Conservation (phyloP, 2,797 vertebrate species). For the Morelia viridis region DNA sequence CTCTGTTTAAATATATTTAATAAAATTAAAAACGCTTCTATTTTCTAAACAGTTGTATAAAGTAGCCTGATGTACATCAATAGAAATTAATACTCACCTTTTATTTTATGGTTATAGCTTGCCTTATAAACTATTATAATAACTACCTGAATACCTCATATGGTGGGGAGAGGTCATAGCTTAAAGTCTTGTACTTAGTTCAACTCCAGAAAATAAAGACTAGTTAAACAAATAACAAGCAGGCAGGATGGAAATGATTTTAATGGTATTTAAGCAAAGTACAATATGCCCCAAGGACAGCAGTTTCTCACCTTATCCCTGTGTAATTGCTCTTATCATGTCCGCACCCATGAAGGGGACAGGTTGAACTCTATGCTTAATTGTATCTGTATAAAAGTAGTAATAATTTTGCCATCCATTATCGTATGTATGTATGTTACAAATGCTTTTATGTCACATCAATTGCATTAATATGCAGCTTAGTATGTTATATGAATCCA, state of each 20-base stretch:
- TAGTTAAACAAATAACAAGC: background rate
- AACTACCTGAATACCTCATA: background rate
- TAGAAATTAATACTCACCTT: background rate
- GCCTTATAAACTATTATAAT: background rate
- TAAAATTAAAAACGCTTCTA: background rate
- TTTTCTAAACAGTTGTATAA: background rate
- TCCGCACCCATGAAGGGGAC: background rate
- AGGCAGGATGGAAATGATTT: background rate
- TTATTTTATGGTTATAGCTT: background rate
- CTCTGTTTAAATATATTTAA: background rate
- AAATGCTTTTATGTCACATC: background rate
- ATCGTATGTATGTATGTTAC: background rate
- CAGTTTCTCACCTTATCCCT: background rate
- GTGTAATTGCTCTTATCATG: background rate
- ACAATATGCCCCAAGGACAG: background rate
- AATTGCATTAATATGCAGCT: background rate
- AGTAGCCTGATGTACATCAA: background rate
- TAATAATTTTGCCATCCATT: background rate
- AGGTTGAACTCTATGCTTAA: background rate
- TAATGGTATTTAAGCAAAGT: background rate
- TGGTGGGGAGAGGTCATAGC: background rate
- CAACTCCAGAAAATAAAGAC: background rate
- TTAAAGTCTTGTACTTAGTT: background rate
- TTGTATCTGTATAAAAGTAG: background rate
- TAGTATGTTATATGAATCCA: background rate